phyloP scores from a whole-genome alignment of 2,888 invertebrate genomes.

The Eupithecia insigniata region DNA sequence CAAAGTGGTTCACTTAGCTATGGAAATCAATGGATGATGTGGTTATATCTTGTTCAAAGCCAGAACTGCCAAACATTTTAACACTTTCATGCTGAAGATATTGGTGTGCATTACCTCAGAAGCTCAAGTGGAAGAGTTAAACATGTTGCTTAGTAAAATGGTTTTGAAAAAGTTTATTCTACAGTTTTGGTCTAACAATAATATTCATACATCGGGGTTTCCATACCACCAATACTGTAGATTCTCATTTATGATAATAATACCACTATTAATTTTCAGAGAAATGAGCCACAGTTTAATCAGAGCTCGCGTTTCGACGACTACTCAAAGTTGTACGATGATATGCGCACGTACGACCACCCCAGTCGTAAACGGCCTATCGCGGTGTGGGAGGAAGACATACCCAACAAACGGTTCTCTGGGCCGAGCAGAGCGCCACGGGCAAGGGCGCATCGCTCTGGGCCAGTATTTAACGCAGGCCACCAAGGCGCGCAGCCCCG shows the following conservation, averaged over 20 bases:
- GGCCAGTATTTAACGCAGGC: constrained; percentile 8
- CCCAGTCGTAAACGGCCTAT: constrained; percentile 57
- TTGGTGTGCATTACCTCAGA: not conserved
- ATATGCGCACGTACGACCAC: constrained; percentile 39
- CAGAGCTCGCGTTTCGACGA: constrained; percentile 42
- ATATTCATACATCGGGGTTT: not conserved
- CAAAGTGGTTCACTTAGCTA: not conserved
- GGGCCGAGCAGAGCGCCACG: constrained; percentile 24
- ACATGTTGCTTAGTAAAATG: not conserved
- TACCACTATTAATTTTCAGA: constrained; percentile 41
- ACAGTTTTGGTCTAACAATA: not conserved
- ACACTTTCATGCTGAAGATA: constrained; percentile 1
- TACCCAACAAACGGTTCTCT: constrained; percentile 54
- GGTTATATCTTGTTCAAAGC: constrained; percentile 4
- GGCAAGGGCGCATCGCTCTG: constrained; percentile 16
- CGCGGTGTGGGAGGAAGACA: constrained; percentile 51
- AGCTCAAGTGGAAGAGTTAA: constrained; percentile 3
- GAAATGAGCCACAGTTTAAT: constrained; percentile 42
- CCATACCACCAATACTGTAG: not conserved
- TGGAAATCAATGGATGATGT: not conserved
- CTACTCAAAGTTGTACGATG: constrained; percentile 55
- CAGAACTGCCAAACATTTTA: constrained; percentile 2
- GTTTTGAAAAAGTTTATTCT: constrained; percentile 8
- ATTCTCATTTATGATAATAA: constrained; percentile 15
- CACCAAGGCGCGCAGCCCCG: constrained; percentile 17